These are phyloP conservation scores for Burhinus oedicnemus DNA, from an alignment of 2,113 vertebrate species.

Conservation along the genomic window DNA sequence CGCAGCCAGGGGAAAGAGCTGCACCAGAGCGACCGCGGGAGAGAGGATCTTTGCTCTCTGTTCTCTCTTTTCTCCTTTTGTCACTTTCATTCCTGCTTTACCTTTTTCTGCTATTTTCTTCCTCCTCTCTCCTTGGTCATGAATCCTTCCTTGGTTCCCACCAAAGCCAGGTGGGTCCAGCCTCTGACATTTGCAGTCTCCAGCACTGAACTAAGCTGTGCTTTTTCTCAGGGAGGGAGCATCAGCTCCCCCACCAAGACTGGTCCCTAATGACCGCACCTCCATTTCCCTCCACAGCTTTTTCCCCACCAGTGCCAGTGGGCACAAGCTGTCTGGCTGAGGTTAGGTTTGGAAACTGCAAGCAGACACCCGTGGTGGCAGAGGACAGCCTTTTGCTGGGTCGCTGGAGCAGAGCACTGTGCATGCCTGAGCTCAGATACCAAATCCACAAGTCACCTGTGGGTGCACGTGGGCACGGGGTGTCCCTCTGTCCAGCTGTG, in stretches of 20 bases:
- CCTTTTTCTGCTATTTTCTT: neutral
- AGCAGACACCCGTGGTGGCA: neutral
- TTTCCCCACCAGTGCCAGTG: neutral
- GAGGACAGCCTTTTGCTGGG: neutral
- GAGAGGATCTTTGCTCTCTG: neutral
- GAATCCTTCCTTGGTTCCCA: neutral
- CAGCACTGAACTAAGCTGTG: neutral
- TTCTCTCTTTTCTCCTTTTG: neutral
- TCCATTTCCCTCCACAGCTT: neutral
- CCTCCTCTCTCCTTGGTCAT: neutral
- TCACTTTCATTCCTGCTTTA: neutral
- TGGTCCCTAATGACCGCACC: neutral
- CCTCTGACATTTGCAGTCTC: neutral
- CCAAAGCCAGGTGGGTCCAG: neutral
- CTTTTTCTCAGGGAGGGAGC: neutral
- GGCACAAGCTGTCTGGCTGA: neutral
- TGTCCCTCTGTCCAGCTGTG: neutral
- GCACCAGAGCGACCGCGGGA: neutral
- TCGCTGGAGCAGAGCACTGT: neutral
- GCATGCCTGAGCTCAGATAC: neutral
- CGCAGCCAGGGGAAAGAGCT: neutral
- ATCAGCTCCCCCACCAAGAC: neutral
- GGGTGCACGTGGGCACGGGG: rapidly evolving
- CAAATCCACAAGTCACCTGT: rapidly evolving
- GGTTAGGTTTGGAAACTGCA: neutral